Conservation (phyloP, 2,888 invertebrate species). For the Caenorhabditis zanzibari region DNA sequence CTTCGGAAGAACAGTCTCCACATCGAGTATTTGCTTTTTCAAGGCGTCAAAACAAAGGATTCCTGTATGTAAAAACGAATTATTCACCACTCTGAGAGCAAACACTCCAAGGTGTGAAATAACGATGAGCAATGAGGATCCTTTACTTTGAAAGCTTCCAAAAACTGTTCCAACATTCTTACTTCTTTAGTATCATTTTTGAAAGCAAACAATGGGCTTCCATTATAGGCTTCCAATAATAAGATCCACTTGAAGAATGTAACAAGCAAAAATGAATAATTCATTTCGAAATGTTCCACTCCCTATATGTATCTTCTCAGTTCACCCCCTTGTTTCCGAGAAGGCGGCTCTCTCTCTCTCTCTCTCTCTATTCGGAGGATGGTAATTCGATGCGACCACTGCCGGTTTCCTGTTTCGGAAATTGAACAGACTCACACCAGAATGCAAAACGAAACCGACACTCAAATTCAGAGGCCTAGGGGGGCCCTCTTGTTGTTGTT, state of each 20-base stretch:
- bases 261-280: conserved; percentile 49
- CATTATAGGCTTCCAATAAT: not conserved
- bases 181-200: too few species aligned
- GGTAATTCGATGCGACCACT: conserved; percentile 57
- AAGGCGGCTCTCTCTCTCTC: conserved; percentile 14
- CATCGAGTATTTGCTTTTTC: conserved; percentile 28
- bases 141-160: too few species aligned
- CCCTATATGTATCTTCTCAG: conserved; percentile 34
- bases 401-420: conserved; percentile 61
- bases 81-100: not conserved
- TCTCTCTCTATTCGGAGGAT: conserved; percentile 18
- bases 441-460: conserved; percentile 29
- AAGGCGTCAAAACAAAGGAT: conserved; percentile 58
- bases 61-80: conserved; percentile 33
- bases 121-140: too few species aligned
- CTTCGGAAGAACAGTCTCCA: not conserved
- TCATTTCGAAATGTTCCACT: conserved; percentile 45
- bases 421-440: conserved; percentile 58
- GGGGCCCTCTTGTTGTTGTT: conserved; percentile 26
- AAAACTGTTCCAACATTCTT: too few species aligned
- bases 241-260: not conserved
- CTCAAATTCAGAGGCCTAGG: too few species aligned
- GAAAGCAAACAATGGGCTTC: too few species aligned
- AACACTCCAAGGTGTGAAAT: not conserved
- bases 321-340: conserved; percentile 14